Percentiles rank a stretch among this genome's conserved stretches.
Evolutionary conservation across 2,113 vertebrate species (phyloP).

Genomic region (Pygoscelis antarcticus): DNA sequence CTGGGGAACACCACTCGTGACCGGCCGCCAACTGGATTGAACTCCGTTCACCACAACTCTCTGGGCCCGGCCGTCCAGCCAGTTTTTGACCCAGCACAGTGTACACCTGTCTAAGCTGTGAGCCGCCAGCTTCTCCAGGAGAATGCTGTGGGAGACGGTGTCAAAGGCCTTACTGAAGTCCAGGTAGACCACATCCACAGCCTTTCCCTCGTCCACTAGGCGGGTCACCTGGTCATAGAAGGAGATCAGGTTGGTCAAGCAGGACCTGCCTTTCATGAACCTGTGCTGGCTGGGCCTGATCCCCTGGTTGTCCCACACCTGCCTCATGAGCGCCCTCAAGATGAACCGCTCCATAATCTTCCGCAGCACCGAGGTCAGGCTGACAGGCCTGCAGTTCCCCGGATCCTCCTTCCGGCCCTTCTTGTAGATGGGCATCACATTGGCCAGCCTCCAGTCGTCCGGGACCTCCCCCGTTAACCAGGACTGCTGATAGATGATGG

Average conservation of each 20-base stretch:
- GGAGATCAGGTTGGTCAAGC: background rate
- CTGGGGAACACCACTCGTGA: background rate
- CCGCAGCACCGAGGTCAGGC: background rate
- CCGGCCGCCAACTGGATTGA: background rate
- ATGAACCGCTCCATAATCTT: too few relatives aligned
- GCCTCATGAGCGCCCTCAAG: too few relatives aligned
- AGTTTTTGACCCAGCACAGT: background rate
- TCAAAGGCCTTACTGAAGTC: background rate
- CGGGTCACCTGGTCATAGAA: background rate
- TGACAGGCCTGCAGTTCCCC: background rate
- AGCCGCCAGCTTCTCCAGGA: background rate
- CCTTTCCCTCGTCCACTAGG: background rate
- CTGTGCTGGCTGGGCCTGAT: too few relatives aligned
- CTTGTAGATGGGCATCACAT: background rate
- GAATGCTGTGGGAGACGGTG: background rate
- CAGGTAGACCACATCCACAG: background rate
- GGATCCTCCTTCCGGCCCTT: background rate
- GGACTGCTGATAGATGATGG: background rate
- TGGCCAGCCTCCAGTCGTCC: background rate
- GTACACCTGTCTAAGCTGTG: background rate
- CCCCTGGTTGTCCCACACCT: too few relatives aligned
- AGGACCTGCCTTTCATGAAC: background rate
- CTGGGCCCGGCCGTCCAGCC: background rate
- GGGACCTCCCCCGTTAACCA: background rate
- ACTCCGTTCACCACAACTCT: background rate